Evolutionary conservation across 2,113 vertebrate genomes (phyloP), one percentile per base, ranked within the genome.

Genomic region (Chionodraco myersi): DNA sequence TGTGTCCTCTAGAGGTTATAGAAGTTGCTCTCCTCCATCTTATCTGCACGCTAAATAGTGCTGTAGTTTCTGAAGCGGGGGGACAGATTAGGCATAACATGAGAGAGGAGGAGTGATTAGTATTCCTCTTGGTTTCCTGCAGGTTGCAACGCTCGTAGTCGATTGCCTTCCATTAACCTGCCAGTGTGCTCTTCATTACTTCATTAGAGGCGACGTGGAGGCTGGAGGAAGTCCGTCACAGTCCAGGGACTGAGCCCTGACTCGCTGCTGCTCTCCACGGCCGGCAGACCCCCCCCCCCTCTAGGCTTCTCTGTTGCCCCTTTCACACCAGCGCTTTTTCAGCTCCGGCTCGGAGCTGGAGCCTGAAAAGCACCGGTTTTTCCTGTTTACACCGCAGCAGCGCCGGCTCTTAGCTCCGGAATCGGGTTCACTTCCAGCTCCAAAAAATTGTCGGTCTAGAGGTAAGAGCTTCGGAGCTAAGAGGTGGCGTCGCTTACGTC

Each of bases 91-190:
- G 79, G 76, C 63, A 51, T 71, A 75, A 85, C 77, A 70, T 52
- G 52, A 70, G 71, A 75, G 59, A 71, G 71, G 59, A 71, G 71
- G 77, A 71, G 70, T 67, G 65, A 89, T 91, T 89, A 86, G 83
- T 81, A 89, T 91, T 87, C 86, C 1, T n/a, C 75, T 67, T 48
- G 71, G 66, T 57, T 57, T 77, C 76, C 83, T 69, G 75, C 84
- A 83, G 64, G 79, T 84, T 74, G 58, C 41, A n/a, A 75, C 51
- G 82, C 66, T 75, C 59, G 11, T 69, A 73, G 87, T 91, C 82
- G 21, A 84, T 84, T 89, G 88, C 81, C 87, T 91, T 82, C 80
- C 86, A 89, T 91, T 91, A 92, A 91, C 89, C 91, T 88, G 88
- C 83, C 87, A 88, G 78, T 88, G 68, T 49, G 83, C 85, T 88